Conservation (phyloP, 1,140 invertebrate species). For the Drosophila micromelanica region DNA sequence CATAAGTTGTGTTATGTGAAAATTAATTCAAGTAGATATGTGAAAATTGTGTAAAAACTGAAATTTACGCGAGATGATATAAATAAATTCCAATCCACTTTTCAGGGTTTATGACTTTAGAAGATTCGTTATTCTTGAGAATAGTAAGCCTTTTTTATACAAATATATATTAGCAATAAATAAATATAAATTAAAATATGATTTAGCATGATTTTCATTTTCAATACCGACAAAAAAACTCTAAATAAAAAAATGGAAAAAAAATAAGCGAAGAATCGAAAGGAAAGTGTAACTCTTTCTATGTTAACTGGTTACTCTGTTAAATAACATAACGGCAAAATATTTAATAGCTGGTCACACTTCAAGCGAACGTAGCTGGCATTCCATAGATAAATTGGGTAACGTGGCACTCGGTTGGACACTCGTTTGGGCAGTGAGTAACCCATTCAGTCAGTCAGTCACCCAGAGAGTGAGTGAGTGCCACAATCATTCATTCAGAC, state of each 20-base stretch:
- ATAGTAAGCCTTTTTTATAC: too few species aligned
- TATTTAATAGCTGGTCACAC: conserved; percentile 6
- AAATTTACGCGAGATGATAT: conserved; percentile 3
- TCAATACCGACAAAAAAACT: too few species aligned
- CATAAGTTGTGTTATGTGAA: conserved; percentile 5
- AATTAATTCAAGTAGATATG: neutral
- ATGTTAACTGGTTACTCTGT: neutral
- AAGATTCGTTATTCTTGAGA: neutral
- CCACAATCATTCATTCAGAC: conserved; percentile 52
- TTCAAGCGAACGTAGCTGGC: neutral
- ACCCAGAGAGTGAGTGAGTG: conserved; percentile 31
- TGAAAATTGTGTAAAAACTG: conserved; percentile 4
- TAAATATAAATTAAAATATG: too few species aligned
- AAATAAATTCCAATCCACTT: neutral
- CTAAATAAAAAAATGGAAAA: too few species aligned
- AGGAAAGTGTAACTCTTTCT: neutral
- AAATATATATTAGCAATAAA: too few species aligned
- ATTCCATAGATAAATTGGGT: conserved; percentile 9
- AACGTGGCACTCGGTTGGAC: conserved; percentile 30
- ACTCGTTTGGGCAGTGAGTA: conserved; percentile 27
- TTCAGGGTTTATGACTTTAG: neutral
- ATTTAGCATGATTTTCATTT: too few species aligned
- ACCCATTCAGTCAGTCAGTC: conserved; percentile 24
- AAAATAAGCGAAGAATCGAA: too few species aligned
- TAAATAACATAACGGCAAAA: neutral